A percentile compares a stretch with the other conserved stretches of the same genome.
These are phyloP conservation scores for Lutjanus erythropterus DNA, from an alignment of 2,113 vertebrate species.

Conservation along the genomic window DNA sequence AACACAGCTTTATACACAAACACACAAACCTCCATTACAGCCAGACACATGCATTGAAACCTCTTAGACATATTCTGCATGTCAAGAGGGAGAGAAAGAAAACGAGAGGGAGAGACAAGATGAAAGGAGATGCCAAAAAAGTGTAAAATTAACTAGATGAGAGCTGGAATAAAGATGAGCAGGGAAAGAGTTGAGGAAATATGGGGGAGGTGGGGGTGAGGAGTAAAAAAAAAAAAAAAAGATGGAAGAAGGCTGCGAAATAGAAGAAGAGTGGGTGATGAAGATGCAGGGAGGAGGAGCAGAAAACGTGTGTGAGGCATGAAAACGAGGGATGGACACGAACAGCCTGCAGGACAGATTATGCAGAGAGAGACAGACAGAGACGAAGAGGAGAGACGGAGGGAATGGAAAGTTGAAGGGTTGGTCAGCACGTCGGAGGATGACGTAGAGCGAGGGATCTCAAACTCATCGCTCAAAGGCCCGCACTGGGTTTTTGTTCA, in stretches of 20 bases:
- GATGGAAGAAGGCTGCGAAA: neutral
- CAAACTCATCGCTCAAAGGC: too few species aligned
- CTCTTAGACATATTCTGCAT: slow-evolving; percentile 20
- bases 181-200: slow-evolving; percentile 2
- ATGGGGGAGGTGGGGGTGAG: neutral
- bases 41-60: slow-evolving; percentile 18
- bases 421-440: slow-evolving; percentile 8
- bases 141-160: slow-evolving; percentile 38
- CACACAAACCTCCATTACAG: neutral
- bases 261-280: slow-evolving; percentile 24
- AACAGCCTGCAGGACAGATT: slow-evolving; percentile 43
- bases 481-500: too few species aligned
- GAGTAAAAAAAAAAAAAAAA: neutral
- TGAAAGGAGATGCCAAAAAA: slow-evolving; percentile 36
- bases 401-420: slow-evolving; percentile 3
- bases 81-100: slow-evolving; percentile 36
- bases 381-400: slow-evolving; percentile 1
- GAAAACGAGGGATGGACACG: slow-evolving; percentile 9
- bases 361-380: slow-evolving; percentile 15
- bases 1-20: slow-evolving; percentile 15
- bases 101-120: neutral
- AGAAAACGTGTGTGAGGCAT: neutral
- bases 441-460: neutral
- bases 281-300: slow-evolving; percentile 8
- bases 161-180: slow-evolving; percentile 56